Conservation (phyloP, 2,113 vertebrate genomes). For the Regulus satrapa region DNA sequence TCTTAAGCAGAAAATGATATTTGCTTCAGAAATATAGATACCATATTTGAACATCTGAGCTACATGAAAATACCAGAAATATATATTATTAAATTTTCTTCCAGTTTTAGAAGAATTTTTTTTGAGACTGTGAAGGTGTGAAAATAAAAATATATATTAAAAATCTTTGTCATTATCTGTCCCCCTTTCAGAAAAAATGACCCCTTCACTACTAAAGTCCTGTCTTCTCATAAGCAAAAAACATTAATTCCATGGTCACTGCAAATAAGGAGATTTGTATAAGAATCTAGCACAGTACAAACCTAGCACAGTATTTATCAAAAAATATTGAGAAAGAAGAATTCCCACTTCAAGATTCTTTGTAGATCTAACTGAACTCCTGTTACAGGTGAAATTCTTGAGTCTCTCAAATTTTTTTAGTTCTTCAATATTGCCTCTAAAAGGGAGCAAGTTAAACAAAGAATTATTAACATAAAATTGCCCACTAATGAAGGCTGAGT, state of each 20-base stretch:
- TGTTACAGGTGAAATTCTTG: background rate
- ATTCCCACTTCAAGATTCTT: background rate
- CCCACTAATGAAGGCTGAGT: background rate
- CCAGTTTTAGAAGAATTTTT: no score
- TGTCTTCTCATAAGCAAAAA: background rate
- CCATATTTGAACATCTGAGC: conserved; percentile 21
- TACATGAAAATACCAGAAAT: conserved; percentile 1
- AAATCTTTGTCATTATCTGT: background rate
- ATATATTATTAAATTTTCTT: background rate
- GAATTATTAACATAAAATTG: background rate
- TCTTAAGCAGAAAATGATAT: conserved; percentile 54
- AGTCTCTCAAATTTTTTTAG: background rate
- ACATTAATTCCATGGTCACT: background rate
- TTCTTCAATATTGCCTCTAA: background rate
- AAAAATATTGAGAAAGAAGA: background rate
- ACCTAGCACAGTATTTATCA: background rate
- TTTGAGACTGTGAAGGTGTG: background rate
- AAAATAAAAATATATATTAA: background rate
- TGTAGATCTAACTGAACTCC: background rate
- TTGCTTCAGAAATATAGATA: conserved; percentile 35
- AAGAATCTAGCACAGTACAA: background rate
- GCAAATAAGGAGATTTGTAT: background rate
- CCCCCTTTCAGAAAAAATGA: background rate
- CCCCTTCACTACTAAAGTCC: background rate
- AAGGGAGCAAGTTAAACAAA: background rate